Base-by-base conservation (phyloP, 30 jellyfish, hydroid and myxozoan genomes). In the Mastigias papua region DNA sequence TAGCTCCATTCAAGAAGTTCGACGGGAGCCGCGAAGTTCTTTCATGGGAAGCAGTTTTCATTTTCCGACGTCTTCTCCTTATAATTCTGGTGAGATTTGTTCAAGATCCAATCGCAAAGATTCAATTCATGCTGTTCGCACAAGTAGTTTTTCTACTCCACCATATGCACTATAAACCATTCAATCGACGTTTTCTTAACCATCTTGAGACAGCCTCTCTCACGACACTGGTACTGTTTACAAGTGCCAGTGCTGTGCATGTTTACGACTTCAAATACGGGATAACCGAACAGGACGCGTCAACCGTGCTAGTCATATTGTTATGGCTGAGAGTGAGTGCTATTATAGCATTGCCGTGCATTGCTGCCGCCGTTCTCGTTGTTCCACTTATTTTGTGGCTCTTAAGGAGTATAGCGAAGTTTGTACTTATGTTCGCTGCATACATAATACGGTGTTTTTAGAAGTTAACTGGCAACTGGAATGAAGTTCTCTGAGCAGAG, bases 41-140 rank as follows among this genome's bases (percentile, higher is more conserved):
- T 9, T 46, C 32, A 13, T 70, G 94, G 89, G 94, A 86, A 73
- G 81, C 74, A 16, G 89, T 71, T 17, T 68, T 42, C 82, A 28
- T 86, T 31, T 27, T 62, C 34, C 94, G 94, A 28, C 72, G 89
- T 34, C 66, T 86, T 60, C 22, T 72, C 25, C 73, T 86, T 28
- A 76, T 73, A 27, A 32, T 34, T n/a, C 35, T 73, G 20, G 3
- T 31, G 60, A 0, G 61, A 15, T 74, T 73, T 19, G 75, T 76
- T 13, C 77, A 49, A 33, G 65, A 73, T 27, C 89, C 60, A 23
- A 26, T 74, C 46, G 37, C 21, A 23, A 60, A 37, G 48, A 26
- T 58, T 49, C 77, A 51, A 11, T 20, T 63, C 4, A 60, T 75
- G 94, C 26, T 74, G 62, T 32, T 37, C 1, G 21, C 62, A 13